Percentiles rank a stretch among this genome's conserved stretches.
phyloP scores from a whole-genome alignment of 2,797 vertebrate genomes.

The Alfaro cultratus region DNA sequence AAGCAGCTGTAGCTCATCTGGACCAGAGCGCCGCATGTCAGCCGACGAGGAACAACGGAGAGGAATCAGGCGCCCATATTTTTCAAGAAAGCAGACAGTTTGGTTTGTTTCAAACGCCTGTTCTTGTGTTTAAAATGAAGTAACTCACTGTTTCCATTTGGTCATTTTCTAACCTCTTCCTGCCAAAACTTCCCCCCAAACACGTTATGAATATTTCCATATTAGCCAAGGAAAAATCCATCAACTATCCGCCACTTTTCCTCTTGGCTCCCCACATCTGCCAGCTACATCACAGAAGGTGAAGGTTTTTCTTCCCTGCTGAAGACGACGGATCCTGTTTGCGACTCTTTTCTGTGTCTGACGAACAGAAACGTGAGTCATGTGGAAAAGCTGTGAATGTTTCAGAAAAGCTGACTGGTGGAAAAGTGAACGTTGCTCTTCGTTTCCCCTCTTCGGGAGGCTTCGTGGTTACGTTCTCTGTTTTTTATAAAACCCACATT shows the following conservation, averaged over 20 bases:
- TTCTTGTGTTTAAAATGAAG: conserved; percentile 53
- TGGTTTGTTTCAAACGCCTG: conserved; percentile 1
- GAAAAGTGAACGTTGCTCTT: conserved; percentile 66
- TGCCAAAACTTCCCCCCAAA: conserved; percentile 61
- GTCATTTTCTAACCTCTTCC: conserved; percentile 69
- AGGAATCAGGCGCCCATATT: conserved; percentile 1
- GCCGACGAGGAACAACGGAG: not conserved
- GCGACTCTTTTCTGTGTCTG: conserved; percentile 18
- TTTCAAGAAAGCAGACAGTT: conserved; percentile 1
- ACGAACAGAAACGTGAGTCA: conserved; percentile 59
- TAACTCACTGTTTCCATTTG: conserved; percentile 80
- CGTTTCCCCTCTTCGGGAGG: conserved; percentile 14
- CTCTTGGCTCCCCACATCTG: conserved; percentile 31
- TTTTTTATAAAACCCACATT: conserved; percentile 46
- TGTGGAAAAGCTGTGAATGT: conserved; percentile 61
- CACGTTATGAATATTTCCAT: conserved; percentile 67
- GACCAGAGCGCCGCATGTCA: conserved; percentile 2
- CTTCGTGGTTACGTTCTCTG: conserved; percentile 34
- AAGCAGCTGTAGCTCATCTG: conserved; percentile 74
- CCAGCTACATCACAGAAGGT: conserved; percentile 40
- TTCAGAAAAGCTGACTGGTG: conserved; percentile 64
- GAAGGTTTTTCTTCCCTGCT: conserved; percentile 24
- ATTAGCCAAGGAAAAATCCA: conserved; percentile 74
- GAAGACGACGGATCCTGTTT: not conserved
- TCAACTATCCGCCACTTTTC: conserved; percentile 39